Evolutionary conservation across 2,797 vertebrate species (phyloP), one percentile per base, ranked within the genome.

Genomic region (Acropternis orthonyx): DNA sequence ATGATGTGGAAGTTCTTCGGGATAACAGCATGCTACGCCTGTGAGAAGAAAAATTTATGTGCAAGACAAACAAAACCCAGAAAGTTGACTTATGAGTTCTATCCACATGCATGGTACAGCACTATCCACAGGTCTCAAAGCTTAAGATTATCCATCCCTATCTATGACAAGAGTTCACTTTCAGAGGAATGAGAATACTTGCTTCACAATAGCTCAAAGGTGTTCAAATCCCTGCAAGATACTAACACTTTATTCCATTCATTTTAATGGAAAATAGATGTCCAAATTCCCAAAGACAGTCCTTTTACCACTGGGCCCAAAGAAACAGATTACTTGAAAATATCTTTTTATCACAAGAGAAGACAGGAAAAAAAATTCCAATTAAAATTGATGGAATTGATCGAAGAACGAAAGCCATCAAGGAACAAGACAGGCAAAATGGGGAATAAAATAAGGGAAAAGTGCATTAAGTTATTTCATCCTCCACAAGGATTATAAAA

Each of bases 341-440:
- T 97, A 96, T 82, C 85, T 94, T 97, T 92, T 88, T 72, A 97
- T 96, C 95, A 95, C 91, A 86, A 89, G 96, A 96, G 96, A 93
- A 97, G 89, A 90, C 78, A 82, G 48, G 79, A 62, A 94, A 97
- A 94, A 96, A 95, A 94, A 79, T 93, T 97, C 94, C 92, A 93
- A 97, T 96, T 97, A 97, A 96, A 97, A 96, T 32, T 93, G 85
- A 92, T 96, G 95, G 88, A 94, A 92, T 89, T 95, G 93, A 97
- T 97, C 87, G 0, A 97, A 96, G 85, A 96, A 88, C 80, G 24
- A 96, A 97, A 95, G 36, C 88, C 93, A 96, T 93, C 88, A 95
- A 96, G 95, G 96, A 96, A 90, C 44, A 21, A 85, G 92, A 66
- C 65, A 66, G 62, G 84, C 88, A 93, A 96, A 96, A 95, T 2